Conservation (phyloP, 2,888 invertebrate genomes). For the Gibbula magus region DNA sequence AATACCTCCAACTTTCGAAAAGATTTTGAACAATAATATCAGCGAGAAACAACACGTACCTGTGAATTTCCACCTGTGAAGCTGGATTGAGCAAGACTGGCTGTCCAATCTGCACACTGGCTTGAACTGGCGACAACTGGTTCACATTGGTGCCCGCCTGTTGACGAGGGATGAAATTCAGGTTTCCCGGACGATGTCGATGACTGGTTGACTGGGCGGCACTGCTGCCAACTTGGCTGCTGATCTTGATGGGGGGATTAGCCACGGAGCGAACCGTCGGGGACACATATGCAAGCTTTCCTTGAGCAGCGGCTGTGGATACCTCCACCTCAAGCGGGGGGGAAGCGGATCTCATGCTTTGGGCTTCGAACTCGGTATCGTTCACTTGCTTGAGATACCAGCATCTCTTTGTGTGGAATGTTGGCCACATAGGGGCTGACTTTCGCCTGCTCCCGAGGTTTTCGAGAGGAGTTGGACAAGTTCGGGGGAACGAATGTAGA, state of each 20-base stretch:
- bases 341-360: constrained; percentile 55
- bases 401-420: constrained; percentile 54
- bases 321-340: constrained; percentile 62
- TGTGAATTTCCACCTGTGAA: constrained; percentile 64
- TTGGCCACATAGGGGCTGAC: constrained; percentile 51
- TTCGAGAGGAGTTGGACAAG: constrained; percentile 41
- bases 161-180: constrained; percentile 49
- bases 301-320: constrained; percentile 63
- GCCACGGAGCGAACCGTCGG: constrained; percentile 64
- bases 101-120: constrained; percentile 61
- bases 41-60: constrained; percentile 58
- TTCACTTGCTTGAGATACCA: constrained; percentile 20
- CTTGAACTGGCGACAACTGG: constrained; percentile 66
- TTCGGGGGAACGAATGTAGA: constrained; percentile 49
- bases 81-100: constrained; percentile 66
- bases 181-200: constrained; percentile 48
- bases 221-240: constrained; percentile 47
- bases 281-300: constrained; percentile 68
- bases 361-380: constrained; percentile 46
- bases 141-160: constrained; percentile 51
- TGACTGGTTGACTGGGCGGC: constrained; percentile 43
- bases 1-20: too few species aligned
- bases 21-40: too few species aligned
- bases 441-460: constrained; percentile 54
- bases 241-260: constrained; percentile 40